Evolutionary conservation across 2,888 invertebrate genomes (phyloP).

Genomic region (Ernsta delagoae): DNA sequence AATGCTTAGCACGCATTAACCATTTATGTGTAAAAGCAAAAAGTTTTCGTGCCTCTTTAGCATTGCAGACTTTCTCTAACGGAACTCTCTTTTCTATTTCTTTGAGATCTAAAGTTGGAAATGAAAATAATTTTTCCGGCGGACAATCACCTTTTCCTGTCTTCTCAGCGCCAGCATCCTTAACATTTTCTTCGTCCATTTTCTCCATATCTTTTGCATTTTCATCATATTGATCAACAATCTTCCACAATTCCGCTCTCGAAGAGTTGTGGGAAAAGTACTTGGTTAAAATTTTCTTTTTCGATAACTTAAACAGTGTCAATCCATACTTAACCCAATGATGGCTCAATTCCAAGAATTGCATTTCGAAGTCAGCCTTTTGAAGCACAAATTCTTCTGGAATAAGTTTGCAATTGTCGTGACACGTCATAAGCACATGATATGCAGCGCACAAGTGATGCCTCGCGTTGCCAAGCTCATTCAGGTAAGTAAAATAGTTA

Average conservation of each 20-base stretch:
- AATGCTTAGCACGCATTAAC: conserved; percentile 84
- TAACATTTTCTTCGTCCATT: conserved; percentile 63
- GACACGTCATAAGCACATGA: conserved; percentile 82
- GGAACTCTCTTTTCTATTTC: conserved; percentile 70
- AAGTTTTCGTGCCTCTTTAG: conserved; percentile 79
- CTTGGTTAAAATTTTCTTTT: conserved; percentile 71
- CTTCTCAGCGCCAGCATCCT: conserved; percentile 67
- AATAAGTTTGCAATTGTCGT: conserved; percentile 77
- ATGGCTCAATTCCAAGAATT: conserved; percentile 81
- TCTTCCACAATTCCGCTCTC: conserved; percentile 68
- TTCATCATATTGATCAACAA: conserved; percentile 61
- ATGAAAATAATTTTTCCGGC: conserved; percentile 59
- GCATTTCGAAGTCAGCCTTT: conserved; percentile 72
- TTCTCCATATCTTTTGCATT: conserved; percentile 49
- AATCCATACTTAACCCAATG: conserved; percentile 87
- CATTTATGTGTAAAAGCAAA: conserved; percentile 85
- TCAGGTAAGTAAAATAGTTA: conserved; percentile 77
- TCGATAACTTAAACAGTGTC: conserved; percentile 83
- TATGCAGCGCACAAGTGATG: conserved; percentile 88
- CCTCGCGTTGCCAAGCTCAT: conserved; percentile 77
- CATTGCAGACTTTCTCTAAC: conserved; percentile 54
- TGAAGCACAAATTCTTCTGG: conserved; percentile 72
- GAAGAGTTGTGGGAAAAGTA: conserved; percentile 67
- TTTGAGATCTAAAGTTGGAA: conserved; percentile 67
- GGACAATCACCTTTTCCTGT: conserved; percentile 62